Evolutionary conservation across 2,113 vertebrate genomes (phyloP), one percentile per base, ranked within the genome.

Genomic region (Otis tarda): DNA sequence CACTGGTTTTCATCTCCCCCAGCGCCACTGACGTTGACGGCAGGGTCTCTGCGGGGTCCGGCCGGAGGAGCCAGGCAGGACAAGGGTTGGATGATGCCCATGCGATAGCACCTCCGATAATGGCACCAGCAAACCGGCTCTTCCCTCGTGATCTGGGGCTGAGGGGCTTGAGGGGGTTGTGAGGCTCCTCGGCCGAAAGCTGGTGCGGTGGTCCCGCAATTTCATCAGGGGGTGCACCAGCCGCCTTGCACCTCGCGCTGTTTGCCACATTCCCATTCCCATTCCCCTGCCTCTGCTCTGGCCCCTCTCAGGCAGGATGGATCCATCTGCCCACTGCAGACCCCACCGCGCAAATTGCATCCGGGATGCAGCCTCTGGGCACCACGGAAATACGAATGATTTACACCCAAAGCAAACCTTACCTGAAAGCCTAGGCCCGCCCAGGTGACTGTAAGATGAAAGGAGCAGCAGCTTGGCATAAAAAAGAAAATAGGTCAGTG

Each of bases 371-470:
- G 41, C 37, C 15, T 55, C 27, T 41, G 6, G 4, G 60, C 53
- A 33, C 35, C 25, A 2, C 2, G 4, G 57, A 41, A 57, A 35
- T 25, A 28, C 1, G 5, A 61, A 4, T 35, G 49, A 68, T 59
- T 60, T 35, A 8, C 6, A 17, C 16, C 5, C 27, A 76, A 84
- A 88, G 53, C 35, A 53, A 71, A 35, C 6, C 4, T 35, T 50
- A 9, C 35, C 30, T 60, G 4, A 52, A 63, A 52, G 57, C 7
- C 0, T 2, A 77, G 71, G 59, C 70, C 85, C 3, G 0, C 2
- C 2, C n/a, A 57, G 80, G 73, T 50, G 55, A 4, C 71, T 53
- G 77, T 33, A 27, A 28, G 20, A 1, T 8, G 19, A 53, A 41
- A 65, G 67, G 24, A 53, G 35, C 35, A 74, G 20, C 59, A 47